These are phyloP conservation scores for Orycteropus afer DNA, from an alignment of 2,113 vertebrate species.

Conservation along the genomic window DNA sequence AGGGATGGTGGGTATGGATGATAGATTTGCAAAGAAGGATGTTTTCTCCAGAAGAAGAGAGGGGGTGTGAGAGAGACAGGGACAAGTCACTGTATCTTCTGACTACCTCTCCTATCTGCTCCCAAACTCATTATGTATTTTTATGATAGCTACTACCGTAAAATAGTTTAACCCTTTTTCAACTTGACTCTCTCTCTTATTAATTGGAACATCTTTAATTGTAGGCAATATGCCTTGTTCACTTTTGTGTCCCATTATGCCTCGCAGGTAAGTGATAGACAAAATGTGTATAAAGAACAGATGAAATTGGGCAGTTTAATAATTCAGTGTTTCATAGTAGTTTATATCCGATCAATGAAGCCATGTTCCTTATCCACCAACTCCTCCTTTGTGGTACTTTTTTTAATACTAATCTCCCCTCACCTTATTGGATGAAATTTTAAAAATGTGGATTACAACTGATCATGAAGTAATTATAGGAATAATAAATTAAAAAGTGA, in stretches of 20 bases:
- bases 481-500: not conserved
- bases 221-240: not conserved
- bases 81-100: rapidly evolving
- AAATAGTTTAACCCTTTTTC: not conserved
- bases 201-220: not conserved
- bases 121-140: rapidly evolving
- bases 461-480: not conserved
- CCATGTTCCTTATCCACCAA: not conserved
- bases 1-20: rapidly evolving
- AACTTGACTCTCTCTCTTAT: not conserved
- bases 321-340: not conserved
- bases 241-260: not conserved
- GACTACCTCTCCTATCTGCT: not conserved
- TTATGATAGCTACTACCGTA: not conserved
- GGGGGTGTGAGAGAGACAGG: too few species aligned
- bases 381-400: not conserved
- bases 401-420: not conserved
- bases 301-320: not conserved
- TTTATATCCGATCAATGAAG: not conserved
- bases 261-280: not conserved
- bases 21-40: not conserved
- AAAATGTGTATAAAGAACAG: not conserved
- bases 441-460: not conserved
- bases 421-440: not conserved
- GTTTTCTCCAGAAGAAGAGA: not conserved